These are phyloP conservation scores for Eupithecia tripunctaria DNA, from an alignment of 2,888 invertebrate genomes.

Conservation along the genomic window DNA sequence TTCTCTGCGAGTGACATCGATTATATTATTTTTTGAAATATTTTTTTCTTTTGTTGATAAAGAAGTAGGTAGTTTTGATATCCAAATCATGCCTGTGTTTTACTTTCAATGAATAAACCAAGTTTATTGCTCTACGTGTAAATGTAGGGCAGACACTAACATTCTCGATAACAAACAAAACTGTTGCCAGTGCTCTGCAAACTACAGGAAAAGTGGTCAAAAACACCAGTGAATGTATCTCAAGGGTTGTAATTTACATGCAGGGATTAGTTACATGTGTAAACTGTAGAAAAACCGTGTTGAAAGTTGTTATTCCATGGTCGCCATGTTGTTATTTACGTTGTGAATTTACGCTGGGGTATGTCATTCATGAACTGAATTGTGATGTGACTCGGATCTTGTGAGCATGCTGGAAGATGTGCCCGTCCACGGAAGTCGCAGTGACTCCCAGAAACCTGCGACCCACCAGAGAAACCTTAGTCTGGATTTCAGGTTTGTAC, in stretches of 20 bases:
- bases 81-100: slow-evolving; percentile 24
- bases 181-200: slow-evolving; percentile 18
- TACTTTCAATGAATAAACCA: slow-evolving; percentile 16
- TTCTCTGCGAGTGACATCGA: slow-evolving; percentile 66
- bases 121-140: slow-evolving; percentile 27
- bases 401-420: slow-evolving; percentile 84
- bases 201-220: slow-evolving; percentile 16
- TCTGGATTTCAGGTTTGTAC: slow-evolving; percentile 91
- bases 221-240: slow-evolving; percentile 31
- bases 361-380: slow-evolving; percentile 64
- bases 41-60: slow-evolving; percentile 59
- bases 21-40: slow-evolving; percentile 66
- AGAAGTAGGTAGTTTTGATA: slow-evolving; percentile 32
- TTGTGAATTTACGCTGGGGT: slow-evolving; percentile 65
- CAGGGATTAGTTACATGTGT: slow-evolving; percentile 43
- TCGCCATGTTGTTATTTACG: slow-evolving; percentile 83
- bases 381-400: slow-evolving; percentile 68
- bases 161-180: slow-evolving; percentile 25
- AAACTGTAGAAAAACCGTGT: slow-evolving; percentile 35
- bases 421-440: slow-evolving; percentile 79
- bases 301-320: slow-evolving; percentile 53
- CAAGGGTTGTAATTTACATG: slow-evolving; percentile 41
- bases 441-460: slow-evolving; percentile 73
- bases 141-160: slow-evolving; percentile 25
- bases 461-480: slow-evolving; percentile 94